Base-by-base conservation (phyloP, 2,888 invertebrate genomes). In the Campoletis raptor region DNA sequence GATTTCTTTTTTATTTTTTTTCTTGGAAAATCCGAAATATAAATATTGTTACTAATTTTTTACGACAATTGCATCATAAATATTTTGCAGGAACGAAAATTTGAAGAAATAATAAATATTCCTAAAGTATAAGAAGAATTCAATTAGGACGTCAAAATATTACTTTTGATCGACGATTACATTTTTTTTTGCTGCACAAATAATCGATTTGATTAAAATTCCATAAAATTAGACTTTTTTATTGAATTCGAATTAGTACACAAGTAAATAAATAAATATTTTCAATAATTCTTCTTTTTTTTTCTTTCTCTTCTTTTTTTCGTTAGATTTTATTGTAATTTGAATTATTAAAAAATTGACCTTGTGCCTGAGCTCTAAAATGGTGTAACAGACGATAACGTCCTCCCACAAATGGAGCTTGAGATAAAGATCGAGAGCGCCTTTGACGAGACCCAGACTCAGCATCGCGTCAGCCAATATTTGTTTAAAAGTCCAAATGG, bases 341-440 rank as follows among this genome's bases (percentile, higher is more conserved):
- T 61, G 61, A 15, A 30, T 61, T 21, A 8, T 15, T 3, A 21
- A 10, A 10, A 12, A 69, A 8, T 67, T 52, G 91, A 97, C 97
- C 95, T 98, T 98, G 92, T 99, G 98, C 54, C 97, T 95, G 89
- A 98, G 95, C 90, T 98, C 97, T 86, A 99, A 94, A 87, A 96
- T 95, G 61, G 97, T 97, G 93, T 99, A 99, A 94, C 99, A 99
- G 1, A 96, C 96, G 80, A 99, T 98, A 42, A 98, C 98, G 88
- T 98, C 97, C 91, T 99, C 98, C 99, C 99, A 99, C 37, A 97
- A 95, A 90, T 98, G 96, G 37, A 99, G 95, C 72, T 96, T 95
- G 37, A 96, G 94, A 93, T 97, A 98, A 78, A 97, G 95, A 88
- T 98, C 97, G 30, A 98, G 95, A 0, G 99, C 98, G 5, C 97